Evolutionary conservation across 2,113 vertebrate species (phyloP), one percentile per base, ranked within the genome.

Genomic region (Corythaeola cristata): DNA sequence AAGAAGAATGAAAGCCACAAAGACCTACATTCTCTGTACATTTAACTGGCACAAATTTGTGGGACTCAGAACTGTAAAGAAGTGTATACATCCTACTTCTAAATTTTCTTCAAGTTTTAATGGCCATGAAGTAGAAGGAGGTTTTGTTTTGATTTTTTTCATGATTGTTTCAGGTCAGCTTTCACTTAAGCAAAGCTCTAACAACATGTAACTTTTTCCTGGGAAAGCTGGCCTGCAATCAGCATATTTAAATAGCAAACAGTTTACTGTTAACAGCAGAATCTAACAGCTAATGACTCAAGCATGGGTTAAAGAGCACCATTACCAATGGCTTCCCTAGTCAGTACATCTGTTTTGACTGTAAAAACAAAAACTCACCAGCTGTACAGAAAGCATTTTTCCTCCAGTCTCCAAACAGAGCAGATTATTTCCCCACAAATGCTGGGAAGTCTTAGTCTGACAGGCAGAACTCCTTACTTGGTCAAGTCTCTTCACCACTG

Each of bases 371-470:
- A 68, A 95, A 71, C 73, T 89, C 88, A 89, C 59, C 95, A 97
- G 83, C 88, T 97, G 55, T 24, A 92, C 58, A 37, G 64, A 89
- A 96, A 97, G 85, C 82, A 87, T 95, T 97, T 98, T 93, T 78
- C 88, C 72, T 81, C 39, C 58, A 35, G 66, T n/a, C 76, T 87
- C 88, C 83, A 76, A 91, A 87, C 58, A 93, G 62, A 87, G 66
- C 87, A 91, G 76, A 59, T 86, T 80, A 89, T 90, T 87, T 78
- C 73, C 37, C 33, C 37, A 35, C 45, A 72, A 84, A 90, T 17
- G 66, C 66, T 79, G 62, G 66, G 86, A 77, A 41, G 88, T 9
- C 76, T 68, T 83, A 35, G 32, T 60, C 63, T 68, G 85, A 52
- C 1, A 4, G 74, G 58, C 64, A 91, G 66, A 73, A 93, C 72